Base-by-base conservation (phyloP, 2,113 vertebrate genomes). In the Tichodroma muraria region DNA sequence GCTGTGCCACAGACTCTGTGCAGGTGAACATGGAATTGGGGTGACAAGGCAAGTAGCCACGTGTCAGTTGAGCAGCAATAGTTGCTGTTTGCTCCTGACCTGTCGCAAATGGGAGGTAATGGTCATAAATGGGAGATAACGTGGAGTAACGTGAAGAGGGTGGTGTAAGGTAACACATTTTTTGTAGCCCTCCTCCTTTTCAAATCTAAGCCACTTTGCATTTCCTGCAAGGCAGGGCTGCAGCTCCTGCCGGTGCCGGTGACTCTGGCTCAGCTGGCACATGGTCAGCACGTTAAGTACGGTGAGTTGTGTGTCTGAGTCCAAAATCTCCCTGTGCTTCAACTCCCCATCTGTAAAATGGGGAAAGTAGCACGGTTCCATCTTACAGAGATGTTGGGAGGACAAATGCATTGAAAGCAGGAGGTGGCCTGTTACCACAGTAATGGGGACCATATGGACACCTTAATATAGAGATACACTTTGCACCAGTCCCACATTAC, bases 391-490 rank as follows among this genome's bases (percentile, higher is more conserved):
- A 95, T 94, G 95, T 96, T 94, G 95, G 91, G 94, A 97, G 93
- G 94, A 96, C 91, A 91, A 95, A 94, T 95, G 94, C 93, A 95
- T 95, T 96, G 94, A 97, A 96, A 94, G 10, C 93, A 95, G 93
- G 94, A 95, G 94, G 96, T 94, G 94, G 95, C 95, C 96, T 93
- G 96, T 95, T 97, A 95, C 95, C 94, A 94, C 94, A 95, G 94
- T 96, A 95, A 97, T 95, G 94, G 96, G 94, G 94, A 95, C 95
- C 94, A 95, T 95, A 97, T 95, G 95, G 95, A 96, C 90, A 75
- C 94, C 93, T 95, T 96, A 96, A 94, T 95, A 95, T 95, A 97
- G 96, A 96, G 95, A 96, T 96, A 95, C 79, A 75, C 80, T 94
- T 95, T 94, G 90, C 93, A 75, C 82, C 50, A 81, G 93, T 95